Evolutionary conservation across 1,140 invertebrate species (phyloP), one percentile per base, ranked within the genome.

Genomic region (Aphis craccivora): DNA sequence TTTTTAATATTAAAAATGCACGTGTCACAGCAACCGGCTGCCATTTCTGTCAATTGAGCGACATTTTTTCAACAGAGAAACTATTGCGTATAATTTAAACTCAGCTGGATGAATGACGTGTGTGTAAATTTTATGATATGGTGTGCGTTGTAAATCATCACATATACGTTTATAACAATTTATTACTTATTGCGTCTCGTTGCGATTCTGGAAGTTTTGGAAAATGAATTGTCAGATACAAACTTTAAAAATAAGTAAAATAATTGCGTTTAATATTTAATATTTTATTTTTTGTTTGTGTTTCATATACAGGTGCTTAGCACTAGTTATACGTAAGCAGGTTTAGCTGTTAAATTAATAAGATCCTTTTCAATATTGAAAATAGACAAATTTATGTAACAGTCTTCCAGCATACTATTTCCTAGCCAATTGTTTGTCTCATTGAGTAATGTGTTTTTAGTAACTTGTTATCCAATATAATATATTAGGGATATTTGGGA

Each of bases 301-400:
- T 18, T 76, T 20, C 30, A 6, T 1, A 1, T n/a, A 0, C 2
- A n/a, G 0, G 14, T 0, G 4, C 18, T n/a, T 76, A 35, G n/a
- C 14, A 76, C 11, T 6, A 18, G 4, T 4, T 18, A n/a, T 5
- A 1, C 14, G 4, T 76, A n/a, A 30, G 14, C 11, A n/a, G 37
- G 37, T 40, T 40, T 40, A 40, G 37, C 37, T 40, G 37, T 40
- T 40, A 40, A 40, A 40, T 40, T 40, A 40, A 40, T 23, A 9
- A 8, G 6, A 55, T 25, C 23, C 1, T 55, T 55, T 55, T 55
- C 8, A 25, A 25, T 25, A 55, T 25, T 55, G 7, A 55, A 2
- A 55, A 55, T 9, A 55, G 23, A 23, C 23, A 55, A 60, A 60
- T 60, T 60, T 60, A 11, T 11, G 9, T 30, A 60, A 60, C 11